These are phyloP conservation scores for Phthorimaea operculella DNA, from an alignment of 1,140 invertebrate species.

Conservation along the genomic window DNA sequence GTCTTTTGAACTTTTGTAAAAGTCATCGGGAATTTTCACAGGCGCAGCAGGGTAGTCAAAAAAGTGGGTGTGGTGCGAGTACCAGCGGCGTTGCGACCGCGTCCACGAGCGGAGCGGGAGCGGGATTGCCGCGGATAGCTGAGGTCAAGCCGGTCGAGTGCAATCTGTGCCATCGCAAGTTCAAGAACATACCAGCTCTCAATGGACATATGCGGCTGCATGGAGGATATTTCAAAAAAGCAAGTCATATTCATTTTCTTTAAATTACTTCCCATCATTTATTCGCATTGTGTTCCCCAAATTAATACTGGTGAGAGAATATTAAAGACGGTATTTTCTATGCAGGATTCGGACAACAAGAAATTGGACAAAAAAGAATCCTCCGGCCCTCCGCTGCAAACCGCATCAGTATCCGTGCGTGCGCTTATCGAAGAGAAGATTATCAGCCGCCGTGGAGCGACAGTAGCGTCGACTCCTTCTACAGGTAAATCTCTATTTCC, in stretches of 20 bases:
- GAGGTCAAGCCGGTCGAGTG: conserved; percentile 88
- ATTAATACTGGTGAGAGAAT: background rate
- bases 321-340: conserved; percentile 24
- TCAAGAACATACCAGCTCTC: conserved; percentile 96
- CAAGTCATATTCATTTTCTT: conserved; percentile 33
- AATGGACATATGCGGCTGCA: conserved; percentile 98
- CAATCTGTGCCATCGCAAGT: conserved; percentile 92
- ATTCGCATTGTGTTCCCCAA: background rate
- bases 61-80: conserved; percentile 32
- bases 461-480: conserved; percentile 35
- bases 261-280: background rate
- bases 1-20: conserved; percentile 53
- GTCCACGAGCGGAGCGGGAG: conserved; percentile 15
- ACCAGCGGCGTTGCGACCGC: conserved; percentile 11
- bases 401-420: conserved; percentile 86
- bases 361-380: conserved; percentile 87
- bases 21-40: conserved; percentile 48
- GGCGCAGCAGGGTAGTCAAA: conserved; percentile 48
- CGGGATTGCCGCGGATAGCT: conserved; percentile 16
- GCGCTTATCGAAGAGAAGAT: conserved; percentile 93
- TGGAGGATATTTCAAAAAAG: conserved; percentile 97
- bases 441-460: conserved; percentile 78
- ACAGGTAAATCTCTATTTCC: conserved; percentile 27
- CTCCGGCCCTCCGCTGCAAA: conserved; percentile 83
- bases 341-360: conserved; percentile 85